A percentile compares a stretch with the other conserved stretches of the same genome.
Evolutionary conservation across 2,113 vertebrate species (phyloP).

Genomic region (Nothoprocta perdicaria): DNA sequence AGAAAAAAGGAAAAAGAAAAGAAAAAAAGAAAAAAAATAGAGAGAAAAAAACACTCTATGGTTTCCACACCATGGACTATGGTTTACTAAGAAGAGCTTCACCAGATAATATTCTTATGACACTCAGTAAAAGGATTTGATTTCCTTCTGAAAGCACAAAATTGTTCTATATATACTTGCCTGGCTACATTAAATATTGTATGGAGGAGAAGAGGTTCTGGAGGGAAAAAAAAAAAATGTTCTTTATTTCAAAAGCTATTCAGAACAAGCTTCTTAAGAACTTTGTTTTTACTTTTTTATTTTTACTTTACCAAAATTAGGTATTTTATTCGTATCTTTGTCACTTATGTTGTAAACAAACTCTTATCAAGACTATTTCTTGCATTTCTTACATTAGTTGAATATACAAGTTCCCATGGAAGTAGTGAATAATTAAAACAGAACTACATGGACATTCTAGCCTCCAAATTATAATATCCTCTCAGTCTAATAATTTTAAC

Average conservation of each 20-base stretch:
- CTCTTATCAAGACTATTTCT: neutral
- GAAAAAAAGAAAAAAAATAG: rapidly evolving
- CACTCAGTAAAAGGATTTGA: neutral
- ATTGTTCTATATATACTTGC: neutral
- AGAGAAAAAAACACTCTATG: neutral
- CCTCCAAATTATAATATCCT: neutral
- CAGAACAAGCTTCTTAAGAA: too few relatives aligned
- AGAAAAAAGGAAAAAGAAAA: neutral
- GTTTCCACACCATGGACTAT: too few relatives aligned
- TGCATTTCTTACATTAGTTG: neutral
- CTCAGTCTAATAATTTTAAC: neutral
- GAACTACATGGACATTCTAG: neutral
- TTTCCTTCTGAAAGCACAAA: neutral
- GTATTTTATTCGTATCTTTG: neutral
- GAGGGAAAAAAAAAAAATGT: neutral
- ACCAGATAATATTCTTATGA: neutral
- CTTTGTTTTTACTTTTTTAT: too few relatives aligned
- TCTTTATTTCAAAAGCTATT: neutral
- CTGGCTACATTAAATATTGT: neutral
- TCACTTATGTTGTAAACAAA: neutral
- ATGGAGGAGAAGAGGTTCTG: rapidly evolving
- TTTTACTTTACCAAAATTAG: neutral
- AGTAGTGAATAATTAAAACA: neutral
- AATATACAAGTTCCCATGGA: neutral
- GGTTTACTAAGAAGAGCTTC: neutral